phyloP scores from a whole-genome alignment of 1,140 invertebrate species.

The Gyrodactylus bullatarudis region DNA sequence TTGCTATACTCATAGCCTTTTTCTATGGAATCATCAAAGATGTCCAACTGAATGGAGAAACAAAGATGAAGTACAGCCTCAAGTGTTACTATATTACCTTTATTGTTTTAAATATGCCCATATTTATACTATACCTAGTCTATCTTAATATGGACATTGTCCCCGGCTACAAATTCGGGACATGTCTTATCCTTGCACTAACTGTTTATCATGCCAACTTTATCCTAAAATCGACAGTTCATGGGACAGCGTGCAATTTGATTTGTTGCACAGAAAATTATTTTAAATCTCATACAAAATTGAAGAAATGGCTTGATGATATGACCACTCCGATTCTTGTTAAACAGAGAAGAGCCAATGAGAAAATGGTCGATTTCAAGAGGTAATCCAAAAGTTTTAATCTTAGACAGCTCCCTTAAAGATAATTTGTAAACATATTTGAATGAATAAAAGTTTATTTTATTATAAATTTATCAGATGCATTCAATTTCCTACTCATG shows the following conservation, averaged over 20 bases:
- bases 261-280: neutral
- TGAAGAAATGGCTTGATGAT: neutral
- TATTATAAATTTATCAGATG: too few relatives aligned
- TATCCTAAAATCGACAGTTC: neutral
- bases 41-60: neutral
- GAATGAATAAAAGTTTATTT: too few relatives aligned
- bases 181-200: neutral
- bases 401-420: too few relatives aligned
- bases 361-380: neutral
- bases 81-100: neutral
- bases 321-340: neutral
- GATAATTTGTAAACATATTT: too few relatives aligned
- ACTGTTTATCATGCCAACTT: neutral
- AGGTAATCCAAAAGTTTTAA: too few relatives aligned
- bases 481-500: too few relatives aligned
- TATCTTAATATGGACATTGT: neutral
- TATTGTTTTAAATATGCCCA: neutral
- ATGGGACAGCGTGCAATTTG: neutral
- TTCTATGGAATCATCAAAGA: neutral
- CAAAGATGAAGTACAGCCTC: neutral
- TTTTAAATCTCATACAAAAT: neutral
- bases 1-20: neutral
- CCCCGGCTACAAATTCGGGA: neutral
- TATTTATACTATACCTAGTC: neutral
- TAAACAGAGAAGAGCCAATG: neutral